Base-by-base conservation (phyloP, 1,140 invertebrate species). In the Lepidurus arcticus region DNA sequence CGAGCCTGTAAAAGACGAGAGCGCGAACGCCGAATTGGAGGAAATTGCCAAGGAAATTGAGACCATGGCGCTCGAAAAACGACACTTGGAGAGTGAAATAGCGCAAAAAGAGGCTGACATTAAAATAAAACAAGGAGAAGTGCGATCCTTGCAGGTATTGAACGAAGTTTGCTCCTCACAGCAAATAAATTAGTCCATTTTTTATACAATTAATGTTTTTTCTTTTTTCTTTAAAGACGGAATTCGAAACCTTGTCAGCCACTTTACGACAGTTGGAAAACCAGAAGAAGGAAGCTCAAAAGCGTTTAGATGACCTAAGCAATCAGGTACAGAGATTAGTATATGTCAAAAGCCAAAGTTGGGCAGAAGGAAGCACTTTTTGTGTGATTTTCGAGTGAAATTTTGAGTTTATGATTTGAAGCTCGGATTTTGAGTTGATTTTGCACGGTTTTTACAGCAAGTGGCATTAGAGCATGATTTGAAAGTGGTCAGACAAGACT, bases 241-340 rank as follows among this genome's bases (percentile, higher is more conserved):
- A 98, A 87, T 85, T 97, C 74, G 94, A 98, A 83, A 96, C 96
- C 1, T 87, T 98, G 78, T 92, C 94, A 78, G 92, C 94, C 21
- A 98, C 97, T 13, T 85, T 98, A 24, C 97, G 96, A 85, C 97
- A 99, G 85, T 88, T 99, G 81, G 96, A 98, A 87, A 95, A 93
- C 85, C 97, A 99, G 88, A 95, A 95, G 87, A 94, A 94, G 76
- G 96, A 98, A 86, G 97, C 97, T 42, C 93, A 96, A 85, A 98
- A 97, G 86, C 88, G 96, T 84, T 87, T 99, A 79, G 95, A 96
- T 85, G 97, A 99, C 85, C 87, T 99, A 53, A 95, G 97, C 85
- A 88, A 91, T 81, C 96, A 98, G 91, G 95, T 97, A 88, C 76
- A 74, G 4, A 3, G 34, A 34, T 76, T 44, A 76, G 0, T 34